A percentile compares a stretch with the other conserved stretches of the same genome.
Conservation (phyloP, 2,888 invertebrate species). For the Nemotelus nigrinus region DNA sequence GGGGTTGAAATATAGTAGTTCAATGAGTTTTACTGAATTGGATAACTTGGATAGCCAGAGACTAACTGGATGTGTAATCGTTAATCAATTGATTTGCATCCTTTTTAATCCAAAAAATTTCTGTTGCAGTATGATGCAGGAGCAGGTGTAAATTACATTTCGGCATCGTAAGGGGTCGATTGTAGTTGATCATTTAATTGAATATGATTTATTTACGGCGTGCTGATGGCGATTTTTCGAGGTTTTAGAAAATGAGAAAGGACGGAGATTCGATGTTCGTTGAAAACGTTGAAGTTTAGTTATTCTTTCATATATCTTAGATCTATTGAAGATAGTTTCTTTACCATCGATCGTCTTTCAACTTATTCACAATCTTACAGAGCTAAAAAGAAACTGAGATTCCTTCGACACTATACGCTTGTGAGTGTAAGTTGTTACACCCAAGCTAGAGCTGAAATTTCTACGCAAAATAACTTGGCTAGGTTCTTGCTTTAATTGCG, state of each 20-base stretch:
- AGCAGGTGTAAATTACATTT: conserved; percentile 35
- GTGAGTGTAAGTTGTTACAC: too few relatives aligned
- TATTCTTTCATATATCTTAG: background rate
- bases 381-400: too few relatives aligned
- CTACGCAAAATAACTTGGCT: too few relatives aligned
- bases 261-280: background rate
- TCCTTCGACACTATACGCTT: too few relatives aligned
- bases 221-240: background rate
- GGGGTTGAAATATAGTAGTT: background rate
- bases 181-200: conserved; percentile 34
- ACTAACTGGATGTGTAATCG: conserved; percentile 15
- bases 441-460: too few relatives aligned
- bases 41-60: background rate
- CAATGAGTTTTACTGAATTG: background rate
- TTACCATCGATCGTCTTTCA: too few relatives aligned
- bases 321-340: too few relatives aligned
- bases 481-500: too few relatives aligned
- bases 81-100: conserved; percentile 40
- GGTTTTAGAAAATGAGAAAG: background rate
- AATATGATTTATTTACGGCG: conserved; percentile 21
- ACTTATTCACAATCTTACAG: too few relatives aligned
- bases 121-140: background rate
- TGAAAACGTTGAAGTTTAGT: background rate
- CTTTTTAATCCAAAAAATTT: conserved; percentile 25
- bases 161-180: background rate